Conservation (phyloP, 2,113 vertebrate species). For the Chitala chitala region DNA sequence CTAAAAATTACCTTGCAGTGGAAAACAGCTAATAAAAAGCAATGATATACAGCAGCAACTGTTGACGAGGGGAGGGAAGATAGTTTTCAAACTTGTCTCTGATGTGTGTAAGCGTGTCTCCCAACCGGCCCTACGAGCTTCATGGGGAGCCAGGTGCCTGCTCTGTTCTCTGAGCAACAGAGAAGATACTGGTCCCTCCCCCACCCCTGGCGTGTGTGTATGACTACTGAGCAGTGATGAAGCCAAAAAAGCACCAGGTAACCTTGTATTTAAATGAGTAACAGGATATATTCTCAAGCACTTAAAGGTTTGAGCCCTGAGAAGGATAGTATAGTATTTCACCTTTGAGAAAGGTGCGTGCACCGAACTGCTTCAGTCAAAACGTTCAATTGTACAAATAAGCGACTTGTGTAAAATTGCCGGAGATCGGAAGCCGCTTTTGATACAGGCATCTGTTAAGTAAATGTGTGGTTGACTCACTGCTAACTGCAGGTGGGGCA, state of each 20-base stretch:
- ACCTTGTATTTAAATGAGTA: neutral
- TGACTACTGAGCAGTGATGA: too few relatives aligned
- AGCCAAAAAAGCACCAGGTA: too few relatives aligned
- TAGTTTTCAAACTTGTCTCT: constrained; percentile 4
- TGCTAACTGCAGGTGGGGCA: neutral
- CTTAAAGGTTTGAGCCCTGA: too few relatives aligned
- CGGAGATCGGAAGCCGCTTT: neutral
- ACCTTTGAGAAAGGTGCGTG: neutral
- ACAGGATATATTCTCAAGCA: neutral
- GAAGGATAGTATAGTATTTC: neutral
- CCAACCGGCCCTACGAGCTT: constrained; percentile 58
- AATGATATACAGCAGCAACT: constrained; percentile 25
- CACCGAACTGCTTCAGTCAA: neutral
- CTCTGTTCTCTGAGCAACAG: constrained; percentile 40
- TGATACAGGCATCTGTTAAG: neutral
- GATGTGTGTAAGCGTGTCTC: constrained; percentile 35
- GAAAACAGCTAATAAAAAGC: constrained; percentile 27
- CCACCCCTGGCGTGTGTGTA: neutral
- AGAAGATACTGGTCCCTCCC: neutral
- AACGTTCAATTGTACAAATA: neutral
- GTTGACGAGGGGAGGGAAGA: constrained; percentile 21
- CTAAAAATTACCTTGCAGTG: constrained; percentile 44
- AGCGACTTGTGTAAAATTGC: neutral
- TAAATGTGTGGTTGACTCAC: neutral
- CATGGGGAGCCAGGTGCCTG: constrained; percentile 50